Base-by-base conservation (phyloP, 1,140 invertebrate species). In the Brachionus sp. region DNA sequence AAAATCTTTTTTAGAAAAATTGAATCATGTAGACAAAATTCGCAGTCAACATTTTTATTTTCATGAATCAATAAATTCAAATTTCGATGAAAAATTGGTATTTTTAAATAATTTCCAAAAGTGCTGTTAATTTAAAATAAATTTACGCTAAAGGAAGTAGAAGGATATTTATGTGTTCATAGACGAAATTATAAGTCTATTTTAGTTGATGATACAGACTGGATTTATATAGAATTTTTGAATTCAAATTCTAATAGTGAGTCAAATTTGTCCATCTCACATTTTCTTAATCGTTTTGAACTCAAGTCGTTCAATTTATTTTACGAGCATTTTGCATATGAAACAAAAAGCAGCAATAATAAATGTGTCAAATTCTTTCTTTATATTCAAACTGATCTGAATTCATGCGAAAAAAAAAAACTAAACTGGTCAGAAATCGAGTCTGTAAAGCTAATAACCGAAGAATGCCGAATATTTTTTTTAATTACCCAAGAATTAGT, bases 151-250 rank as follows among this genome's bases (percentile, higher is more conserved):
- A 66, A 75, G 70, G 44, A 46, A 25, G 0, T 75, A 46, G 44
- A 44, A 23, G 70, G 39, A 19, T 75, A 75, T 46, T 46, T 75
- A 5, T 80, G 77, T 80, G 10, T 80, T 7, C 77, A 80, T 16
- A 62, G 77, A 44, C 46, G 77, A 37, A 80, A 80, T 80, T 80
- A 80, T 35, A 57, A 80, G 10, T n/a, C 50, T 19, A 42, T 80
- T 23, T 16, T 80, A 25, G 19, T 80, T 13, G 77, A 80, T 80
- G 16, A 80, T 62, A 80, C 50, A 3, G 77, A 64, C 9, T 80
- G 77, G 77, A 80, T 80, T 44, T 80, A 80, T 44, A 16, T 39
- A 0, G 35, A 66, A 39, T 80, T 80, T 80, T 16, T 57, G 3
- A 64, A 80, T 25, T 23, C 37, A 29, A 12, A 46, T n/a, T 39